phyloP scores from a whole-genome alignment of 2,113 vertebrate species.

The Tragelaphus buxtoni region DNA sequence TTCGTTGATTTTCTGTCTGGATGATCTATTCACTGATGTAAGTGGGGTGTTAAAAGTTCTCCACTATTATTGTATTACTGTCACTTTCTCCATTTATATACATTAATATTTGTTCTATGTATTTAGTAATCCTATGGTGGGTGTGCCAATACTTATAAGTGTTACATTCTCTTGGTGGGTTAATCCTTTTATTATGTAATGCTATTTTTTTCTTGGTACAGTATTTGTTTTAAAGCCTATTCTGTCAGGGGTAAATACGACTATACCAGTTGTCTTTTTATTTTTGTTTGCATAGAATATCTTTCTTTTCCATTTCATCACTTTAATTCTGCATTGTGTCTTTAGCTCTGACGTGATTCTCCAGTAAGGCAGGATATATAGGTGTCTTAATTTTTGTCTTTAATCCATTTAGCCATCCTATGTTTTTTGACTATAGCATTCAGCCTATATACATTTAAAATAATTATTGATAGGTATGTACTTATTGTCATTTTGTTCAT shows the following conservation, averaged over 20 bases:
- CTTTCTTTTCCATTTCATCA: not conserved
- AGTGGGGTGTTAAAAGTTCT: not conserved
- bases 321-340: not conserved
- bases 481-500: not conserved
- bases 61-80: not conserved
- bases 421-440: not conserved
- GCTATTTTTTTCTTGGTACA: not conserved
- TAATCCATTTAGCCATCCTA: not conserved
- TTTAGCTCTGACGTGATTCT: not conserved
- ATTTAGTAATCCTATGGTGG: not conserved
- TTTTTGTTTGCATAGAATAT: not conserved
- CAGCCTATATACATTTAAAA: not conserved
- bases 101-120: not conserved
- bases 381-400: not conserved
- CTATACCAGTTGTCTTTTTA: not conserved
- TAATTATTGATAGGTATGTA: not conserved
- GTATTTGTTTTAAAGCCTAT: not conserved
- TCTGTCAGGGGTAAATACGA: not conserved
- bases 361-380: not conserved
- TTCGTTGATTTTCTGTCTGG: not conserved
- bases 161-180: not conserved
- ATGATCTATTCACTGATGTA: not conserved
- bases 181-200: not conserved
- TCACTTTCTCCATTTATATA: not conserved
- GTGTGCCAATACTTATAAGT: not conserved